phyloP scores from a whole-genome alignment of 2,888 invertebrate genomes.

The Hirtodrosophila duncani region DNA sequence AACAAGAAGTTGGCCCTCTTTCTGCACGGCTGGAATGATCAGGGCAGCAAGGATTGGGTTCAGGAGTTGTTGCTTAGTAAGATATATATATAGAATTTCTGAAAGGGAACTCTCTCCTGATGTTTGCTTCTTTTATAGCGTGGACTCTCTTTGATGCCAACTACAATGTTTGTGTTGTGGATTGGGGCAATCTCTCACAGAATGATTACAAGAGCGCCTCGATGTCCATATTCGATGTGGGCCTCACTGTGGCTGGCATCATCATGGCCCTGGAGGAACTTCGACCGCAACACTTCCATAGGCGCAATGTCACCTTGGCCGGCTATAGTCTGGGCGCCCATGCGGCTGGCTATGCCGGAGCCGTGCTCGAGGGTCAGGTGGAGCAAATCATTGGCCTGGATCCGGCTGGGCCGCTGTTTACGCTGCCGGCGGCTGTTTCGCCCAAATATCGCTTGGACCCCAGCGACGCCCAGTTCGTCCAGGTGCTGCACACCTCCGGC shows the following conservation, averaged over 20 bases:
- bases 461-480: constrained; percentile 75
- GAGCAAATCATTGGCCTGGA: constrained; percentile 78
- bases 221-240: constrained; percentile 76
- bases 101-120: background rate
- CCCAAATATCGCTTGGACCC: constrained; percentile 71
- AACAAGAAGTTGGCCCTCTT: constrained; percentile 71
- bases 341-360: constrained; percentile 76
- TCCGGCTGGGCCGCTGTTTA: constrained; percentile 77
- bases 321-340: constrained; percentile 78
- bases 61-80: constrained; percentile 72
- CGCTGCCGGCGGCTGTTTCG: constrained; percentile 73
- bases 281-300: constrained; percentile 57
- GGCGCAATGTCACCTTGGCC: constrained; percentile 73
- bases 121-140: constrained; percentile 40
- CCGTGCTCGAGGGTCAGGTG: constrained; percentile 67
- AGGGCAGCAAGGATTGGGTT: constrained; percentile 75
- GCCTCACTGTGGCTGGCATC: constrained; percentile 75
- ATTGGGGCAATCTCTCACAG: constrained; percentile 75
- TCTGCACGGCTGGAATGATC: constrained; percentile 77
- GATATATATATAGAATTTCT: constrained; percentile 8
- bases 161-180: constrained; percentile 76
- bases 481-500: constrained; percentile 76
- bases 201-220: constrained; percentile 74
- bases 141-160: constrained; percentile 72
- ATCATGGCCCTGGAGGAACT: constrained; percentile 72